phyloP scores from a whole-genome alignment of 2,797 vertebrate genomes.

The Argya squamiceps region DNA sequence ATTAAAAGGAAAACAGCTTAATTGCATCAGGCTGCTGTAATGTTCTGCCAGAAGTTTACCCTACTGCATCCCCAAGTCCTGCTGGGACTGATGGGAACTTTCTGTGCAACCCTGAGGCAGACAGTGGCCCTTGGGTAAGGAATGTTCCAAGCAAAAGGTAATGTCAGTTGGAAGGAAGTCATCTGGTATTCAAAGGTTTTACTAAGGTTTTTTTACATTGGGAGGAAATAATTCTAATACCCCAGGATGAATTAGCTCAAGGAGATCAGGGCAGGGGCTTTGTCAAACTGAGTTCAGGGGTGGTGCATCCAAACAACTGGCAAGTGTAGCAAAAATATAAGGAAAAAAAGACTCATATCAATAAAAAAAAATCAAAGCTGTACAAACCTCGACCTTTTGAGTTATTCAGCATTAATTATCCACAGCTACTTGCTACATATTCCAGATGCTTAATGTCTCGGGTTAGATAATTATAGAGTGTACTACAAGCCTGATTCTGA shows the following conservation, averaged over 20 bases:
- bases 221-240: not conserved
- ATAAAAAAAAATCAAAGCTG: not conserved
- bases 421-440: not conserved
- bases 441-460: not conserved
- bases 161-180: not conserved
- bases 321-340: not conserved
- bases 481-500: not conserved
- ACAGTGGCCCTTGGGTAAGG: not conserved
- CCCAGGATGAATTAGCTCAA: not conserved
- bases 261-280: not conserved
- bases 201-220: not conserved
- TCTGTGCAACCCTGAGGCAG: not conserved
- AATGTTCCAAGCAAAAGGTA: not conserved
- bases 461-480: not conserved
- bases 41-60: not conserved
- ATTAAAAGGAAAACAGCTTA: slow-evolving; percentile 16
- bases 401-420: not conserved
- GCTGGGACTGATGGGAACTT: not conserved
- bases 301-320: not conserved
- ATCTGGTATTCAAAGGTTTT: not conserved
- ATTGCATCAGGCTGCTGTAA: not conserved
- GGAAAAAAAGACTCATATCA: not conserved
- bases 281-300: not conserved
- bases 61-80: not conserved
- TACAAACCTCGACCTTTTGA: not conserved